Evolutionary conservation across 2,888 invertebrate genomes (phyloP), one percentile per base, ranked within the genome.

Genomic region (Cryptosula pallasiana): DNA sequence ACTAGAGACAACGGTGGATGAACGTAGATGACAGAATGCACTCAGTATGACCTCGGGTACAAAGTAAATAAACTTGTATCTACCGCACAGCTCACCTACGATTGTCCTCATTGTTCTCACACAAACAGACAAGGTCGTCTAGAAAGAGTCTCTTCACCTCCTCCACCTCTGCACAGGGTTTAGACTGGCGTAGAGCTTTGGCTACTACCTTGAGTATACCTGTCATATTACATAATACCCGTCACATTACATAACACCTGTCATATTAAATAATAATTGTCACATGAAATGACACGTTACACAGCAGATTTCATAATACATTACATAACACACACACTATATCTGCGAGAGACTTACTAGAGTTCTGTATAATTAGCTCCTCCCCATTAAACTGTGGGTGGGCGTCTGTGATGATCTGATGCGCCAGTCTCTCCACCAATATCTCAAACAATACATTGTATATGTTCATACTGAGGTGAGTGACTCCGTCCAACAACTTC

Each of bases 141-240:
- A 99, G 89, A 86, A 99, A 99, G 71, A 95, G 87, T 82, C 95
- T 95, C 87, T 97, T 97, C 55, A 84, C 83, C 29, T 81, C 81
- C 74, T 80, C 73, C 2, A 83, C 79, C 70, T 80, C 81, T 32
- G 77, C 73, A 5, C 76, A 93, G 82, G 94, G 94, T 84, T 97
- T 96, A 23, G 97, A 97, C 86, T 99, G 97, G 13, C 95, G 89
- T 78, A 99, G 92, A 76, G 99, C 87, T 0, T 95, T 96, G 2
- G 99, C 98, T 20, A 99, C 95, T 55, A 99, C 99, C 88, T 99
- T 99, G 57, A 99, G 88, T 79, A 99, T 94, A 92, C 96, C 96
- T 94, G 87, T 72, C 87, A 87, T n/a, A n/a, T n/a, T n/a, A n/a
- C n/a, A n/a, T n/a, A n/a, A n/a, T n/a, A n/a, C n/a, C n/a, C n/a